Evolutionary conservation across 2,113 vertebrate genomes (phyloP).

Genomic region (Paralichthys olivaceus): DNA sequence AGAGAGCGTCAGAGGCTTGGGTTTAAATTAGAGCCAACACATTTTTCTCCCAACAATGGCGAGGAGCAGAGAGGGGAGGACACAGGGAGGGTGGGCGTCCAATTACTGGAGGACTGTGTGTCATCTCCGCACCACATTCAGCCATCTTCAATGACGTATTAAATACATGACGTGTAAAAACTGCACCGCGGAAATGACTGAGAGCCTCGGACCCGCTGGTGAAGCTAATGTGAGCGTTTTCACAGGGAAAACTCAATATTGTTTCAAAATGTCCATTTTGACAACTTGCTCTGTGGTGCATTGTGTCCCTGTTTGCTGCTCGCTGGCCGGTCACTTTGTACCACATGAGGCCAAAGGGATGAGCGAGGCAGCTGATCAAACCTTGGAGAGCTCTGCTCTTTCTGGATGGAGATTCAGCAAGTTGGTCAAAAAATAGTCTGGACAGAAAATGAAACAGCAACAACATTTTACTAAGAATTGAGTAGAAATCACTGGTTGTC

Average conservation of each 20-base stretch:
- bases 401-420: background rate
- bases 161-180: slow-evolving; percentile 48
- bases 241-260: slow-evolving; percentile 26
- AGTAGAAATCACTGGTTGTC: no score
- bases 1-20: slow-evolving; percentile 42
- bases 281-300: slow-evolving; percentile 21
- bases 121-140: slow-evolving; percentile 66
- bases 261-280: slow-evolving; percentile 44
- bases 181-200: slow-evolving; percentile 38
- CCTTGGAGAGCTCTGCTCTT: background rate
- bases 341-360: slow-evolving; percentile 4
- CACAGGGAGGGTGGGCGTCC: slow-evolving; percentile 43
- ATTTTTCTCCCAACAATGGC: slow-evolving; percentile 70
- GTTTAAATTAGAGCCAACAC: slow-evolving; percentile 73
- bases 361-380: slow-evolving; percentile 18
- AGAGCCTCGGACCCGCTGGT: slow-evolving; percentile 11
- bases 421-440: slow-evolving; percentile 1
- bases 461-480: background rate
- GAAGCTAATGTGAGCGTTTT: slow-evolving; percentile 8
- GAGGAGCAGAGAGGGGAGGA: slow-evolving; percentile 13
- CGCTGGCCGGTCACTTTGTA: slow-evolving; percentile 19
- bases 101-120: slow-evolving; percentile 73
- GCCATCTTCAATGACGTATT: slow-evolving; percentile 51
- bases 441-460: background rate
- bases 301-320: slow-evolving; percentile 3